These are phyloP conservation scores for Vandiemenella viatica DNA, from an alignment of 2,888 invertebrate species.

Conservation along the genomic window DNA sequence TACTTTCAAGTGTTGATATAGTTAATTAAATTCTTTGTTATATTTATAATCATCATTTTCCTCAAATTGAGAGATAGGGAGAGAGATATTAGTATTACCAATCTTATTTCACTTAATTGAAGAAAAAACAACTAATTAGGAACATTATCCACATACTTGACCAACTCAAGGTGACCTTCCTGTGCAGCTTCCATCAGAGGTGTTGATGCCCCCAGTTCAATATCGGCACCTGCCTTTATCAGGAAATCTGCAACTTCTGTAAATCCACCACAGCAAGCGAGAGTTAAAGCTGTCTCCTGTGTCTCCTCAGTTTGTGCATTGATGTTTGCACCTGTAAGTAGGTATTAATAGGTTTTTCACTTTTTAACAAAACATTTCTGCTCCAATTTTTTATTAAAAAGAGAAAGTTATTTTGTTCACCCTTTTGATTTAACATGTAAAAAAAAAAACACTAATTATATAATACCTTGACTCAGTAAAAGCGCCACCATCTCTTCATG, in stretches of 20 bases:
- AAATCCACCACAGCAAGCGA: slow-evolving; percentile 91
- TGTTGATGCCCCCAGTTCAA: slow-evolving; percentile 88
- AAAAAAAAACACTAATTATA: background rate
- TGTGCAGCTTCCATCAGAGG: slow-evolving; percentile 98
- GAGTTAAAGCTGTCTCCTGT: slow-evolving; percentile 86
- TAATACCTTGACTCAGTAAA: slow-evolving; percentile 65
- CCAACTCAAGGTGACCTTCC: slow-evolving; percentile 90
- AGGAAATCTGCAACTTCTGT: slow-evolving; percentile 90
- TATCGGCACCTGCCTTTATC: slow-evolving; percentile 85
- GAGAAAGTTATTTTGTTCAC: too few species aligned
- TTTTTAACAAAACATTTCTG: too few species aligned
- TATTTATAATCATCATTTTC: too few species aligned
- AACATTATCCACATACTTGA: slow-evolving; percentile 26
- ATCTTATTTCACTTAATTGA: too few species aligned
- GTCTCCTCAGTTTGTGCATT: slow-evolving; percentile 98
- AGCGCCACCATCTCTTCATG: slow-evolving; percentile 97
- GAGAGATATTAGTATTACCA: too few species aligned
- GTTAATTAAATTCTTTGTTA: too few species aligned
- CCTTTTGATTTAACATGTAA: background rate
- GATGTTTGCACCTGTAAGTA: slow-evolving; percentile 62
- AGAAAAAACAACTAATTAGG: too few species aligned
- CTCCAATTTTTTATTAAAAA: too few species aligned
- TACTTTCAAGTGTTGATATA: too few species aligned
- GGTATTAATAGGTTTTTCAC: background rate
- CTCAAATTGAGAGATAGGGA: background rate